Evolutionary conservation across 1,140 invertebrate species (phyloP), one percentile per base, ranked within the genome.

Genomic region (Bombus pyrosoma): DNA sequence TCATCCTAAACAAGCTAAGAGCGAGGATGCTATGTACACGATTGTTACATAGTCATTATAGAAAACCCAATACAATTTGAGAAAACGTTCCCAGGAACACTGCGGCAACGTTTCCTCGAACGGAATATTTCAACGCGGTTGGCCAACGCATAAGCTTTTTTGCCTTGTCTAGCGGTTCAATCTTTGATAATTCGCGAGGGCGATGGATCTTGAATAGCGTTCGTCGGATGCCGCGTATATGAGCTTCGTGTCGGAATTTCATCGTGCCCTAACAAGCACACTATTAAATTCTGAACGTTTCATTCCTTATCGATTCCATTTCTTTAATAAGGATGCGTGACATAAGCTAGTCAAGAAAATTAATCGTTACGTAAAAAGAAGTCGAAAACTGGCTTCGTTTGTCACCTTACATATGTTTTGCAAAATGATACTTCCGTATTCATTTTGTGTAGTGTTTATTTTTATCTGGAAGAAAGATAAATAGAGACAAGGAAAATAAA

Each of bases 211-310:
- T 32, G 43, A 57, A n/a, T 2, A n/a, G 25, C 76, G 57, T 53
- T 72, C 53, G 39, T 72, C 12, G 66, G 13, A 81, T 76, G 28
- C 80, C 86, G 47, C 25, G 41, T 62, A 87, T 85, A 90, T 89
- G 86, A 89, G 80, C 53, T 85, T 69, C 88, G 43, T 74, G 89
- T 83, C 25, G 88, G 89, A 90, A 90, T 90, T 90, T 87, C 78
- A 89, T 90, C 69, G 39, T 43, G 34, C 57, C 75, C 47, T 53
- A 13, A 62, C 32, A 39, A 73, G 13, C 57, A 28, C 28, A 37
- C 77, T 57, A 81, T 76, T 86, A 83, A 86, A 81, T 47, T 81
- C 81, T 59, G 39, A 62, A 72, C 76, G 69, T 47, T 75, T 75
- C 32, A 10, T 68, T 22, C 32, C 4, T 72, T 22, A 73, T 80